Evolutionary conservation across 1,140 invertebrate species (phyloP).

Genomic region (Caenorhabditis latens): DNA sequence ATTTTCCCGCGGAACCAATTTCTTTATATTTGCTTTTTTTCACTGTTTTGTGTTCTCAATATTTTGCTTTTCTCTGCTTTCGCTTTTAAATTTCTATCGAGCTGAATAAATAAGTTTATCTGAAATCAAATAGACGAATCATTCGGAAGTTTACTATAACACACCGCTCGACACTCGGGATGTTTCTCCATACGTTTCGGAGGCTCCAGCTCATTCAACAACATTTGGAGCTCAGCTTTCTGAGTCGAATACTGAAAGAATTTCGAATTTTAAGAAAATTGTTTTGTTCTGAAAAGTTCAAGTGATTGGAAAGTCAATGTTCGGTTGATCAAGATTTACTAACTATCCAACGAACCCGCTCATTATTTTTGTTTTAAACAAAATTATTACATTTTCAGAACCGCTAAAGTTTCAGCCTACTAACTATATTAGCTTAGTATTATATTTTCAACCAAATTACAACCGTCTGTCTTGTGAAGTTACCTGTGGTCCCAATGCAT

Average conservation of each 20-base stretch:
- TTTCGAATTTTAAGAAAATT: too few relatives aligned
- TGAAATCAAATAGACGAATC: background rate
- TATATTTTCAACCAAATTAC: background rate
- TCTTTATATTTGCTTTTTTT: background rate
- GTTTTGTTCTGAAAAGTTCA: too few relatives aligned
- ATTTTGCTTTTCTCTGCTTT: background rate
- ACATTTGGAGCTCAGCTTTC: constrained; percentile 24
- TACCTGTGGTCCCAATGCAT: background rate
- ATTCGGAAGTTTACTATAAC: background rate
- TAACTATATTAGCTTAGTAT: too few relatives aligned
- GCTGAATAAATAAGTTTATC: constrained; percentile 34
- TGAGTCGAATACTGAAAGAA: constrained; percentile 8
- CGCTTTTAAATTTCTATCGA: constrained; percentile 10
- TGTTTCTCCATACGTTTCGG: background rate
- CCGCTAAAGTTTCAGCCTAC: too few relatives aligned
- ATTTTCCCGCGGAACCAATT: constrained; percentile 22
- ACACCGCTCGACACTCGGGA: background rate
- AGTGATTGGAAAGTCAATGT: too few relatives aligned
- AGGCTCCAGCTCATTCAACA: constrained; percentile 19
- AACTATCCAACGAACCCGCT: too few relatives aligned
- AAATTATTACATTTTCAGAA: too few relatives aligned
- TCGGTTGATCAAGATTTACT: too few relatives aligned
- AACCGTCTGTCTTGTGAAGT: background rate
- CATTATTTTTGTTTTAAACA: too few relatives aligned
- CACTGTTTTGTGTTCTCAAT: constrained; percentile 4